phyloP scores from a whole-genome alignment of 2,797 vertebrate species.

The Enteromius unitaeniatus region DNA sequence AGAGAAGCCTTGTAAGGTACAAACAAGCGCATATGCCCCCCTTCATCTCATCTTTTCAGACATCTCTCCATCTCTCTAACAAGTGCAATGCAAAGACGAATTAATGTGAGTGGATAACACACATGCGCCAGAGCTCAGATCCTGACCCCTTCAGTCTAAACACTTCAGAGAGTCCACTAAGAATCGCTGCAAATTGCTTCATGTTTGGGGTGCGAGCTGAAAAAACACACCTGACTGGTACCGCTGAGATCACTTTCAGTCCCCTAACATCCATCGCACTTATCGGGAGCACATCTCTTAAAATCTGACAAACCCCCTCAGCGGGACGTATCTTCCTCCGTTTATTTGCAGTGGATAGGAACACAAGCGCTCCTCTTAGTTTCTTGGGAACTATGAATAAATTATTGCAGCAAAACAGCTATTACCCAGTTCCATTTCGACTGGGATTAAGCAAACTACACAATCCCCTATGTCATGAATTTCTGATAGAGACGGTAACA shows the following conservation, averaged over 20 bases:
- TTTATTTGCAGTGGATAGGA: slow-evolving; percentile 36
- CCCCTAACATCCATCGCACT: slow-evolving; percentile 24
- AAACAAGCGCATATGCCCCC: slow-evolving; percentile 28
- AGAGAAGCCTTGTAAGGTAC: slow-evolving; percentile 13
- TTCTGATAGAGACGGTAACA: slow-evolving; percentile 54
- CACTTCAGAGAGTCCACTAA: slow-evolving; percentile 37
- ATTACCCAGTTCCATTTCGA: slow-evolving; percentile 49
- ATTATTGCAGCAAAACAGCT: slow-evolving; percentile 56
- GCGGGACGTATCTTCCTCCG: slow-evolving; percentile 15
- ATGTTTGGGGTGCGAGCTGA: slow-evolving; percentile 36
- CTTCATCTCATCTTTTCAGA: slow-evolving; percentile 34
- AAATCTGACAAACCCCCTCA: slow-evolving; percentile 46
- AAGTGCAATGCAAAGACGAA: slow-evolving; percentile 1
- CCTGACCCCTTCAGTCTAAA: slow-evolving; percentile 13
- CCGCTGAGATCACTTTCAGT: slow-evolving; percentile 36
- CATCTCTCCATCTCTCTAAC: slow-evolving; percentile 12
- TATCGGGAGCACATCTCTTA: slow-evolving; percentile 51
- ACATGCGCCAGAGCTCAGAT: slow-evolving; percentile 7
- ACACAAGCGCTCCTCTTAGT: slow-evolving; percentile 32
- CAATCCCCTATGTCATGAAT: slow-evolving; percentile 52
- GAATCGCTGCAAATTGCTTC: slow-evolving; percentile 51
- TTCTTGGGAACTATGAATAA: slow-evolving; percentile 58
- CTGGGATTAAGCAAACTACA: slow-evolving; percentile 44
- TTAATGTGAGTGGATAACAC: slow-evolving; percentile 38
- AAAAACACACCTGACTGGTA: slow-evolving; percentile 45